Evolutionary conservation across 1,140 invertebrate genomes (phyloP).

Genomic region (Cherax quadricarinatus): DNA sequence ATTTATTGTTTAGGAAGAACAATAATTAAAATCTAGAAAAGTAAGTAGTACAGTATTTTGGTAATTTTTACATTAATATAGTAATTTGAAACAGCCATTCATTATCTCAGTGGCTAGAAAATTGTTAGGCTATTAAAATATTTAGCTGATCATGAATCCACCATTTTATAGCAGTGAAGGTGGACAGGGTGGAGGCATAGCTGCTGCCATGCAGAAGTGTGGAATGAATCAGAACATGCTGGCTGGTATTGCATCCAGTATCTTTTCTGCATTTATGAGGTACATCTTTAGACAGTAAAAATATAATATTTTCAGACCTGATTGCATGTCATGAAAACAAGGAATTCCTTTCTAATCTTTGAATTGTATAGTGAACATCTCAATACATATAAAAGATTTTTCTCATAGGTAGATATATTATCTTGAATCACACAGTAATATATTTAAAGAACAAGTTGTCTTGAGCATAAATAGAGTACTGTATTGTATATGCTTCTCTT

Average conservation of each 20-base stretch:
- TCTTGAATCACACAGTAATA: too few relatives aligned
- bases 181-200: conserved; percentile 4
- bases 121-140: too few relatives aligned
- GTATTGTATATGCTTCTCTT: background rate
- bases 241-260: conserved; percentile 23
- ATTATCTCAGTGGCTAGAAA: too few relatives aligned
- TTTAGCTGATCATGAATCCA: background rate
- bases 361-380: background rate
- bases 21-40: too few relatives aligned
- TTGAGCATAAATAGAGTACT: background rate
- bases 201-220: conserved; percentile 27
- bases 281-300: background rate
- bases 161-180: background rate
- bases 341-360: background rate
- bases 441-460: too few relatives aligned
- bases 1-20: too few relatives aligned
- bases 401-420: background rate
- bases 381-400: background rate
- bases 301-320: background rate
- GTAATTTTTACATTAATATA: too few relatives aligned
- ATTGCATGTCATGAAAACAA: background rate
- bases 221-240: conserved; percentile 27
- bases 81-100: too few relatives aligned
- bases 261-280: conserved; percentile 34
- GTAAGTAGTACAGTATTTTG: too few relatives aligned